Percentiles rank a stretch among this genome's conserved stretches.
Evolutionary conservation across 2,113 vertebrate genomes (phyloP).

Genomic region (Calonectris borealis): DNA sequence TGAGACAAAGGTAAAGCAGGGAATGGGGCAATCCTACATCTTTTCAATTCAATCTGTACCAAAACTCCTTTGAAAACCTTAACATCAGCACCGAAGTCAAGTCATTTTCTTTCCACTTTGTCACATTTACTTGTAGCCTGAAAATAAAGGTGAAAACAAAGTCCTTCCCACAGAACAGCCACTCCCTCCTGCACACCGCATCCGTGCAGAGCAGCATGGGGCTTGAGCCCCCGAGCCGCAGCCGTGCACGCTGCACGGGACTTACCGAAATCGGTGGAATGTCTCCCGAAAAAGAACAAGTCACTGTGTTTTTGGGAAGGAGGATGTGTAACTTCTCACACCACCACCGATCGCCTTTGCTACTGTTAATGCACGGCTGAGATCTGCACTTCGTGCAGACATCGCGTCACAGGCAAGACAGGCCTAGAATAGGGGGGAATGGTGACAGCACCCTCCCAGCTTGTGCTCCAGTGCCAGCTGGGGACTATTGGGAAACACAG

Average conservation of each 20-base stretch:
- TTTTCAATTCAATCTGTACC: neutral
- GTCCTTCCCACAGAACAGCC: neutral
- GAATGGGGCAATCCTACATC: neutral
- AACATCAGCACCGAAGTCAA: neutral
- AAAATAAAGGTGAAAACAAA: neutral
- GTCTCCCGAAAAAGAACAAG: neutral
- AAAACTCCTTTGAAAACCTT: neutral
- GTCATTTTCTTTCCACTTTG: neutral
- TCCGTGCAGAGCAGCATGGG: fast-evolving
- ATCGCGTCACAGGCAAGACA: too few species aligned
- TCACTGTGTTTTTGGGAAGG: fast-evolving
- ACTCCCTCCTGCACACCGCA: too few species aligned
- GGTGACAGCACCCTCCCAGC: neutral
- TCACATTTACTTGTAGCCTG: neutral
- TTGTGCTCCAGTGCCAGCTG: neutral
- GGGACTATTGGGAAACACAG: neutral
- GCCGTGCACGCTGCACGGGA: fast-evolving
- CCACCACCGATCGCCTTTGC: neutral
- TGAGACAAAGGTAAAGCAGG: neutral
- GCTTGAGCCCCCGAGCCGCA: fast-evolving
- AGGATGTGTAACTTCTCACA: neutral
- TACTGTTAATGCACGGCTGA: neutral
- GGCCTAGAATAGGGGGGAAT: neutral
- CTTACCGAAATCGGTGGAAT: neutral
- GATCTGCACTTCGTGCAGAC: neutral